Evolutionary conservation across 2,113 vertebrate species (phyloP).

Genomic region (Pelodiscus sinensis): DNA sequence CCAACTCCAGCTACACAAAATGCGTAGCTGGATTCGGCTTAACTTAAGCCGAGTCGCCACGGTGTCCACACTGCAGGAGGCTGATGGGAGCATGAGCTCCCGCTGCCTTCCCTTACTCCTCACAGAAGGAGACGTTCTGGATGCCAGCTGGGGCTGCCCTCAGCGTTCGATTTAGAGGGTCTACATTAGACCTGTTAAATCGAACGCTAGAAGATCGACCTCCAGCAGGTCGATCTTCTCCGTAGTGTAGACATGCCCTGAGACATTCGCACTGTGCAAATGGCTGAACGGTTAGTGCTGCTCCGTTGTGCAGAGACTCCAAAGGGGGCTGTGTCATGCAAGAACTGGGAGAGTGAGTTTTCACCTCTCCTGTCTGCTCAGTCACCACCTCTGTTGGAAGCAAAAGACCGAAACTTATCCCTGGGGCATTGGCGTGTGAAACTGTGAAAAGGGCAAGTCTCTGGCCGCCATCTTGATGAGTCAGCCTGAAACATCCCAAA

Average conservation of each 20-base stretch:
- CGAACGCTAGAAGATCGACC: too few species aligned
- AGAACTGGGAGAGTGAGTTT: neutral
- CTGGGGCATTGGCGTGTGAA: fast-evolving
- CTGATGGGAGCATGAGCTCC: too few species aligned
- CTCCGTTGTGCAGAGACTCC: neutral
- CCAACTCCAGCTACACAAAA: too few species aligned
- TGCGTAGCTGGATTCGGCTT: too few species aligned
- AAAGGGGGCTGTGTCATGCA: neutral
- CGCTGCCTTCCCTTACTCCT: too few species aligned
- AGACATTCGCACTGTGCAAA: neutral
- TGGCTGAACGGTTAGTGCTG: neutral
- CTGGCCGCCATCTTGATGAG: neutral
- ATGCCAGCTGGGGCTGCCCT: too few species aligned
- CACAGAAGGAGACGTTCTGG: too few species aligned
- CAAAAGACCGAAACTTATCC: neutral
- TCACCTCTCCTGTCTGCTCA: neutral
- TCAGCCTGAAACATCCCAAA: neutral
- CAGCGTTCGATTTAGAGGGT: too few species aligned
- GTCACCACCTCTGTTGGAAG: neutral
- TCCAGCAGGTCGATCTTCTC: too few species aligned
- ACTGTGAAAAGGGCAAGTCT: neutral
- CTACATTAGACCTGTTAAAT: too few species aligned
- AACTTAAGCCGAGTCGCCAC: too few species aligned
- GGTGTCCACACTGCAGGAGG: too few species aligned
- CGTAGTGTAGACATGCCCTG: neutral